phyloP scores from a whole-genome alignment of 2,113 vertebrate species.

The Abramis brama region DNA sequence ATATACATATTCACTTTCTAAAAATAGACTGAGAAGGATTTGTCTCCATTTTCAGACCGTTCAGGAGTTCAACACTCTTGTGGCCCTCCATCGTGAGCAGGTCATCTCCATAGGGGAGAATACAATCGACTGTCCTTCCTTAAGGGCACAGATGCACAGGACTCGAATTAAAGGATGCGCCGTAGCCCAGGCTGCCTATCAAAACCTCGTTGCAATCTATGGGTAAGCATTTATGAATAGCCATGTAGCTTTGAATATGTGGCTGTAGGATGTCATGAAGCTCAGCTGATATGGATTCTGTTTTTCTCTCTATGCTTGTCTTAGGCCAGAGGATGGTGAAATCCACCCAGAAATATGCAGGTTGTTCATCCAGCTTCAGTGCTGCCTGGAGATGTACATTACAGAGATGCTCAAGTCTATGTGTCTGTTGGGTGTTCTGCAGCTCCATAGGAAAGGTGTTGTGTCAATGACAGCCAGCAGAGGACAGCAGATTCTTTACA shows the following conservation, averaged over 20 bases:
- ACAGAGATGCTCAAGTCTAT: conserved; percentile 98
- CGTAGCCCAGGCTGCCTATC: conserved; percentile 90
- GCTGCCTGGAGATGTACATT: conserved; percentile 98
- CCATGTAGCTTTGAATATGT: not conserved
- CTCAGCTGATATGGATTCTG: not conserved
- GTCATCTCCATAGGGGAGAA: conserved; percentile 95
- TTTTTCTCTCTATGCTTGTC: conserved; percentile 21
- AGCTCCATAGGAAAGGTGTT: conserved; percentile 94
- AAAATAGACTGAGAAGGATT: conserved; percentile 36
- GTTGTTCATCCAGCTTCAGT: conserved; percentile 95
- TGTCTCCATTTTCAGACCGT: conserved; percentile 85
- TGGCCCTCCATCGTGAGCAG: conserved; percentile 93
- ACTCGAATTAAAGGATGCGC: conserved; percentile 89
- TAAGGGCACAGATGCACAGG: conserved; percentile 89
- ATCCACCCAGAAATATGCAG: conserved; percentile 96
- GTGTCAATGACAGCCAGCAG: conserved; percentile 53
- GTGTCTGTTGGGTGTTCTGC: conserved; percentile 93
- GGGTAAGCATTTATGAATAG: conserved; percentile 76
- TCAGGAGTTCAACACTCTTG: conserved; percentile 96
- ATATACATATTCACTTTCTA: not conserved
- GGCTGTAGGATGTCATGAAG: not conserved
- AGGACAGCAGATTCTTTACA: conserved; percentile 55
- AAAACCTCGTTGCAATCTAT: conserved; percentile 89
- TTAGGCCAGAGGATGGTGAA: conserved; percentile 93
- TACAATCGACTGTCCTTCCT: conserved; percentile 84